Evolutionary conservation across 2,113 vertebrate species (phyloP).

Genomic region (Laterallus jamaicensis): DNA sequence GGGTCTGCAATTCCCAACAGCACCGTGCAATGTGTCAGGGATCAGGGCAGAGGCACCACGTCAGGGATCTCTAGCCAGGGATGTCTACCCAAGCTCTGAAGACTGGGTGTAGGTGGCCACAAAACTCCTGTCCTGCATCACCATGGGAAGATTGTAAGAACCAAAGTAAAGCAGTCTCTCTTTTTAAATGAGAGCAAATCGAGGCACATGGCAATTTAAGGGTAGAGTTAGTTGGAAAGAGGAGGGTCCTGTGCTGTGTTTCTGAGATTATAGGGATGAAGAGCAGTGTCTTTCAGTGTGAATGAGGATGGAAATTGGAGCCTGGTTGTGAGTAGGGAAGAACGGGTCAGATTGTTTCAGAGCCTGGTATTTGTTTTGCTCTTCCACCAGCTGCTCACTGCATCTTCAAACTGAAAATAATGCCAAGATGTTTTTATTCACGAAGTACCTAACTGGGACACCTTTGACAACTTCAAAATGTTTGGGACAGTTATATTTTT

Average conservation of each 20-base stretch:
- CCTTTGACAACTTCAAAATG: neutral
- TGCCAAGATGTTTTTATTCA: neutral
- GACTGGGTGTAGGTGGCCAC: neutral
- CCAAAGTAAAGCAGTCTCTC: neutral
- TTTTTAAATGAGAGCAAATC: neutral
- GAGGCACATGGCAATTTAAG: neutral
- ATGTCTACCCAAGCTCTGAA: neutral
- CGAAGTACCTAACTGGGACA: neutral
- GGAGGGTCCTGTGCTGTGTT: neutral
- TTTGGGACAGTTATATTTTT: constrained; percentile 9
- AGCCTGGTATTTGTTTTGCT: neutral
- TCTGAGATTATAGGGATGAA: neutral
- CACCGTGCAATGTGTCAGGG: neutral
- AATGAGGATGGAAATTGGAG: neutral
- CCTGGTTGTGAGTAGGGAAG: neutral
- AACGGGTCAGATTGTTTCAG: neutral
- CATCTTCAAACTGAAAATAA: neutral
- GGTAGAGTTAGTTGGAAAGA: neutral
- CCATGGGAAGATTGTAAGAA: neutral
- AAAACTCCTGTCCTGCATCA: neutral
- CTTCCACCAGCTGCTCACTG: neutral
- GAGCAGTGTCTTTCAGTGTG: neutral
- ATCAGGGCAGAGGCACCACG: neutral
- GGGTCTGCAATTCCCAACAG: neutral
- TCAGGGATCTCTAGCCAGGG: neutral